Base-by-base conservation (phyloP, 2,888 invertebrate species). In the Oligia fasciuncula region DNA sequence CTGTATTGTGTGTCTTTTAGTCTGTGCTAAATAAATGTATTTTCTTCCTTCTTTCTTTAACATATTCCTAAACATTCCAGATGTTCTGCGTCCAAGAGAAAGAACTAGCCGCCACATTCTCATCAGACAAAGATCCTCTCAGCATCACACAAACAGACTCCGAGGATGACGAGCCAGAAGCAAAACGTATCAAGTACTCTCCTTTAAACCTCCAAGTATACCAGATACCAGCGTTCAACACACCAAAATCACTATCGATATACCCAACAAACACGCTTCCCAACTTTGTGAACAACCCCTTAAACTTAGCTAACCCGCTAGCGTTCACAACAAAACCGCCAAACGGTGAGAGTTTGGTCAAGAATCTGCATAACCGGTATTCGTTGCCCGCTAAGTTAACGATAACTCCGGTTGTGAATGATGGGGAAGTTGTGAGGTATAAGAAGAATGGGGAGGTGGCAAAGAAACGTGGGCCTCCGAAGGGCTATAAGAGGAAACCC, bases 401-500 rank as follows among this genome's bases (percentile, higher is more conserved):
- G 0, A 96, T 96, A 49, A 95, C 95, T 1, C 96, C 96, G 0
- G 94, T 96, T 0, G 92, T 91, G 0, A 90, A 91, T 0, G 95
- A 91, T 0, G 95, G 94, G 0, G 95, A 95, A 65, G 85, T 96
- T 2, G 93, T 97, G 0, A 90, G 96, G 83, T 96, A 96, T 87
- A 97, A 97, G 88, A 97, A 97, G 79, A 97, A 97, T 91, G 96
- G 96, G 0, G 96, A 97, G 68, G 88, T 97, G 0, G 96, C 96
- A 0, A 97, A 97, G 90, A 97, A 97, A 73, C 87, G 96, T 65
- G 96, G 96, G 0, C 96, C 96, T 0, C 96, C 96, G 0, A 97
- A 97, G 78, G 97, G 96, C 0, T 97, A 97, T 80, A 97, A 97
- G 66, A 88, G 96, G 79, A 97, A 97, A 89, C 97, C 97, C 0